phyloP scores from a whole-genome alignment of 2,113 vertebrate genomes.

The Salvelinus sp. region DNA sequence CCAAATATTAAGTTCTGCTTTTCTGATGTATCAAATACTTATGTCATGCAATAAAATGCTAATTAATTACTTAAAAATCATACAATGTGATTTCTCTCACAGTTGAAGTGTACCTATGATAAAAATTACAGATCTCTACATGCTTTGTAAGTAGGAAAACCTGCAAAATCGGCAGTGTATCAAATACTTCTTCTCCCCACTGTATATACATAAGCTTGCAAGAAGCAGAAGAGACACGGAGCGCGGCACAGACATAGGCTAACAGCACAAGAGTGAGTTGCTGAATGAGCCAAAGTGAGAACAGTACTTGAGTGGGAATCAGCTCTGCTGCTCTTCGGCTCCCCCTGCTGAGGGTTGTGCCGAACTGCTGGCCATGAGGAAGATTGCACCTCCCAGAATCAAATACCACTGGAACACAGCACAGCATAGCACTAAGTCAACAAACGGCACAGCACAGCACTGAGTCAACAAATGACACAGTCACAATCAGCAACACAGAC shows the following conservation, averaged over 20 bases:
- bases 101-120: too few relatives aligned
- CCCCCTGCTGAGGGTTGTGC: constrained; percentile 81
- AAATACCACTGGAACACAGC: constrained; percentile 91
- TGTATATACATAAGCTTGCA: constrained; percentile 12
- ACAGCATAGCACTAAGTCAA: constrained; percentile 64
- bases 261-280: constrained; percentile 9
- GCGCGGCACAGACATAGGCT: constrained; percentile 26
- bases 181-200: too few relatives aligned
- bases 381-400: constrained; percentile 90
- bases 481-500: constrained; percentile 64
- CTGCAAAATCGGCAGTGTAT: too few relatives aligned
- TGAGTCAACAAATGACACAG: constrained; percentile 7
- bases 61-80: too few relatives aligned
- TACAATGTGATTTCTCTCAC: too few relatives aligned
- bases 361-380: constrained; percentile 86
- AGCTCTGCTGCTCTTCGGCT: constrained; percentile 84
- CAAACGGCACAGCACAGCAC: constrained; percentile 46
- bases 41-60: too few relatives aligned
- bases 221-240: constrained; percentile 15
- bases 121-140: too few relatives aligned
- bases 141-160: too few relatives aligned
- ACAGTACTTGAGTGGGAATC: constrained; percentile 82
- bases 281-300: constrained; percentile 60
- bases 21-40: too few relatives aligned
- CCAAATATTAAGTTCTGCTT: too few relatives aligned